A percentile compares a stretch with the other conserved stretches of the same genome.
Evolutionary conservation across 2,797 vertebrate genomes (phyloP).

Genomic region (Anguilla pacifica): DNA sequence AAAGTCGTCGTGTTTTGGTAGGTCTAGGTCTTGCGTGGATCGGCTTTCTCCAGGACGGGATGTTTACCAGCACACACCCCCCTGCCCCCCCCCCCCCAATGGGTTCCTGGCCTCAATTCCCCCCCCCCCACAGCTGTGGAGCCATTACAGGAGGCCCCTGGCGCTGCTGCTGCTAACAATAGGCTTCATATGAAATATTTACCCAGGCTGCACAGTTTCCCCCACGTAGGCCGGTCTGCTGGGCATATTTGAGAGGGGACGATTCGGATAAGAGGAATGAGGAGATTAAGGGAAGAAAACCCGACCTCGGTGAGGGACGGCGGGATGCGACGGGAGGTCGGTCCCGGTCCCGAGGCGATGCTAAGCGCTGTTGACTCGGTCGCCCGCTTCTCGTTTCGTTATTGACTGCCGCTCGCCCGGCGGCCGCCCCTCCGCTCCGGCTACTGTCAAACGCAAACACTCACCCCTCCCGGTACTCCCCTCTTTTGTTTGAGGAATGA

Average conservation of each 20-base stretch:
- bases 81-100: conserved; percentile 53
- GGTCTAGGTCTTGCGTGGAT: conserved; percentile 41
- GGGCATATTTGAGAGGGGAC: conserved; percentile 49
- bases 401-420: conserved; percentile 47
- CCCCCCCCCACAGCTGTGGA: conserved; percentile 50
- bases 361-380: conserved; percentile 49
- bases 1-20: not conserved
- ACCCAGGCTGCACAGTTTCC: conserved; percentile 57
- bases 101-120: conserved; percentile 48
- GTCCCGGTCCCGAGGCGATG: conserved; percentile 49
- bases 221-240: conserved; percentile 45
- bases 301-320: not conserved
- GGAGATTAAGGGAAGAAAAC: conserved; percentile 26
- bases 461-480: conserved; percentile 39
- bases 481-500: conserved; percentile 34
- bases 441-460: conserved; percentile 47
- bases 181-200: conserved; percentile 64
- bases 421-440: conserved; percentile 38
- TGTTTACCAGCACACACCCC: conserved; percentile 62
- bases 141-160: conserved; percentile 59
- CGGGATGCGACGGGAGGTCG: conserved; percentile 9
- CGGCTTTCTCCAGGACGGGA: conserved; percentile 63
- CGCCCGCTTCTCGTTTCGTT: conserved; percentile 47
- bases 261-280: conserved; percentile 55
- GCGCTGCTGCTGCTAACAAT: conserved; percentile 61